Evolutionary conservation across 53 echinoderm and acorn worm species (phyloP).

Genomic region (Holothuria scabra): DNA sequence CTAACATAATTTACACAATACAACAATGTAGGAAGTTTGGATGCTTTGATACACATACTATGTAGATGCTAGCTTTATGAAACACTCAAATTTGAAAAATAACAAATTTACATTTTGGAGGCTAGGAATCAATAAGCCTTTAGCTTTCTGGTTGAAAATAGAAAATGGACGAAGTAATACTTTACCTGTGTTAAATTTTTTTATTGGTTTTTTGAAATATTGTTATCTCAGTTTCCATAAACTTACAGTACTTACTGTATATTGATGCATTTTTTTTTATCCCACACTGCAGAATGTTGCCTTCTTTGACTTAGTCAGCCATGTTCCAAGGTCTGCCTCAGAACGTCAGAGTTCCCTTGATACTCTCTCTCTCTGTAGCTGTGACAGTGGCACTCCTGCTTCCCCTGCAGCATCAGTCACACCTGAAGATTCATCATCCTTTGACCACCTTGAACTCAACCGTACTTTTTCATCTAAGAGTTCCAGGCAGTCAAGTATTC

Average conservation of each 20-base stretch:
- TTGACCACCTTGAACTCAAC: slow-evolving; percentile 15
- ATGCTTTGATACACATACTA: too few species aligned
- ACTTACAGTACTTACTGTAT: too few species aligned
- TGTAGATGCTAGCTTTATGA: too few species aligned
- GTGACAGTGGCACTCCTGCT: slow-evolving; percentile 29
- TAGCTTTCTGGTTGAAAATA: too few species aligned
- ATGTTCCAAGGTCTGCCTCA: slow-evolving; percentile 89
- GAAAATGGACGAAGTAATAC: neutral
- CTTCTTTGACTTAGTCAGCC: slow-evolving; percentile 95
- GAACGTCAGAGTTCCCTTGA: slow-evolving; percentile 75
- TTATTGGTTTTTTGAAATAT: neutral
- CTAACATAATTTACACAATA: neutral
- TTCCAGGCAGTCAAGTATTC: slow-evolving; percentile 31
- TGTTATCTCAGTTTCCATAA: neutral
- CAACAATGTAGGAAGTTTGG: neutral
- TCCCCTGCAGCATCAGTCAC: neutral
- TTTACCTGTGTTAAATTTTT: neutral
- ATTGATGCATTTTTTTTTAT: neutral
- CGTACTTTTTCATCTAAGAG: slow-evolving; percentile 31
- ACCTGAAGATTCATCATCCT: slow-evolving; percentile 11
- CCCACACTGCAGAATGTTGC: slow-evolving; percentile 79
- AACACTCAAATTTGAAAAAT: too few species aligned
- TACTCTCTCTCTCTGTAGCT: slow-evolving; percentile 65
- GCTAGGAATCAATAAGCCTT: too few species aligned
- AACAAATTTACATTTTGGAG: too few species aligned